Evolutionary conservation across 2,113 vertebrate genomes (phyloP), one percentile per base, ranked within the genome.

Genomic region (Caranx melampygus): DNA sequence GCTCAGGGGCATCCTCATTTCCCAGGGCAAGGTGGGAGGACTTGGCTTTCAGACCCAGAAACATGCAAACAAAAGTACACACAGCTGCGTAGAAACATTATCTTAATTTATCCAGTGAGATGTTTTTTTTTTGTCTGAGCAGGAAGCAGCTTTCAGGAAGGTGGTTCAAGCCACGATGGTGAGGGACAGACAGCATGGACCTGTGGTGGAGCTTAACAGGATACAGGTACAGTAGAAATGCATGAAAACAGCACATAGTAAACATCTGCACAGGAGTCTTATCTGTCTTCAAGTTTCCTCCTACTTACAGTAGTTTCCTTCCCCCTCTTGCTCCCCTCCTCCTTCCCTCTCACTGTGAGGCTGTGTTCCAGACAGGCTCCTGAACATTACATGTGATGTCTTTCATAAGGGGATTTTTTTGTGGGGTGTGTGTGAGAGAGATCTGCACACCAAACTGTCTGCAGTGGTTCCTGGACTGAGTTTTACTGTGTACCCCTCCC

Each of bases 131-230:
- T 0, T 44, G 21, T 37, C 0, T 51, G 34, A 92, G 82, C 84
- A 99, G 98, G 98, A 99, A 93, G 98, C 97, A 35, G 98, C 98
- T 42, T 99, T 99, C 91, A 96, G 98, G 57, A 99, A 99, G 84
- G 98, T 99, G 15, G 98, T 99, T 3, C 98, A 99, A 86, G 98
- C 98, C 26, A 99, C 98, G 0, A 99, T 99, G 98, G 98, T 99
- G 84, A 94, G 98, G 82, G 98, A 99, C 90, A 91, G 98, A 26
- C 98, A 99, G 64, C 98, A 99, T 0, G 98, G 98, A 2, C 98
- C 98, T 1, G 98, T 99, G 0, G 98, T 99, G 72, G 98, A 99
- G 81, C 95, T 99, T 75, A 99, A 99, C 92, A 95, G 98, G 79
- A 99, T 99, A 89, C 98, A 99, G 96, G 98, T 98, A 94, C 65